Base-by-base conservation (phyloP, 2,888 invertebrate species). In the Caenorhabditis uteleia region DNA sequence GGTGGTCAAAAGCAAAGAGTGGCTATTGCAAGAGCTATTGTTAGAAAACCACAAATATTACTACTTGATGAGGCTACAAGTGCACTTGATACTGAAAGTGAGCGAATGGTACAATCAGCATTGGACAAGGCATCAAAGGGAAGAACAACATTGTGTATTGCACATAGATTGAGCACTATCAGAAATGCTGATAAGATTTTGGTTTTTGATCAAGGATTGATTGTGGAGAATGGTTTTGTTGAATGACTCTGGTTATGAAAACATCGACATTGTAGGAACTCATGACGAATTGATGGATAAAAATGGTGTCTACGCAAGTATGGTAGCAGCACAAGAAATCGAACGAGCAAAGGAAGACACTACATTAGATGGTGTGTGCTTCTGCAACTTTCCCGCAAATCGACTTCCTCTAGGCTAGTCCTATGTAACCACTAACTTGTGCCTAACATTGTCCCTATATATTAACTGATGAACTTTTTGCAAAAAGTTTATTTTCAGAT, bases 91-190 rank as follows among this genome's bases (percentile, higher is more conserved):
- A 76, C 84, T 1, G 69, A 72, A 53, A 91, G 90, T 71, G 92
- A 92, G 81, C 88, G 89, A 4, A 89, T 90, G 84, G 93, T 93
- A 0, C 92, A 93, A 84, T 88, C 88, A n/a, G 92, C 87, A 16
- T 77, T 87, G 8, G 86, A 87, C 56, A 89, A 85, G 77, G 87
- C 68, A 8, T 46, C 53, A 2, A 20, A 75, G 36, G 73, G 85
- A 16, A 73, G 85, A 56, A 85, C 85, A 1, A 85, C 85, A 1
- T 74, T 85, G 38, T 82, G 85, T 2, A 82, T 85, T 31, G 85
- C 85, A 21, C 84, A 85, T 66, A 82, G 86, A 21, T 74, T 86
- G 59, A 85, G 85, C 18, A 86, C 86, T 5, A 84, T 86, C 34
- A 79, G 83, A 72, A 85, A 83, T 25, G 86, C 68, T 12, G 85